Percentiles rank a stretch among this genome's conserved stretches.
phyloP scores from a whole-genome alignment of 2,888 invertebrate genomes.

The Nipponacmea schrenckii region DNA sequence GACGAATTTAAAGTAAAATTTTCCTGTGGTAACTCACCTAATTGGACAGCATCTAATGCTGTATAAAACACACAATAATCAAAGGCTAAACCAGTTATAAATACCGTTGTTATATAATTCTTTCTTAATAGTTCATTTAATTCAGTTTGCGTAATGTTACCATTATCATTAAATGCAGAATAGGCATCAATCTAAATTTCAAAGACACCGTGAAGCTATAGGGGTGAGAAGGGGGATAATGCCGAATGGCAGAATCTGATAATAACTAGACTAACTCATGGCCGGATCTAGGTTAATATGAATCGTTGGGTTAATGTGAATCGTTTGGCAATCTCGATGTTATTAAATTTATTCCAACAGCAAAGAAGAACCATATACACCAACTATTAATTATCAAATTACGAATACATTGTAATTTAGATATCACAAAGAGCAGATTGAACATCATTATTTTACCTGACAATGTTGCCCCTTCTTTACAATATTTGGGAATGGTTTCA shows the following conservation, averaged over 20 bases:
- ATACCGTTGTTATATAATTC: slow-evolving; percentile 40
- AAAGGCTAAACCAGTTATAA: slow-evolving; percentile 52
- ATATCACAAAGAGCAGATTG: too few species aligned
- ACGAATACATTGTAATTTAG: not conserved
- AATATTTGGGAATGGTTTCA: slow-evolving; percentile 37
- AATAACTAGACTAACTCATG: not conserved
- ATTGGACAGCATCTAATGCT: slow-evolving; percentile 43
- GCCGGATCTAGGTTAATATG: not conserved
- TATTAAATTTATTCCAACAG: not conserved
- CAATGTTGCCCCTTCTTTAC: slow-evolving; percentile 50
- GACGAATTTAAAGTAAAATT: too few species aligned
- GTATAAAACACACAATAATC: slow-evolving; percentile 61
- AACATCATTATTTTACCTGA: slow-evolving; percentile 35
- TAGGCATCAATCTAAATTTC: slow-evolving; percentile 50
- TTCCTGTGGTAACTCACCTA: slow-evolving; percentile 13
- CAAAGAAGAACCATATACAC: not conserved
- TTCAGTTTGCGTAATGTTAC: slow-evolving; percentile 46
- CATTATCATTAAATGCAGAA: slow-evolving; percentile 57
- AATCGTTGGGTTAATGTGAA: too few species aligned
- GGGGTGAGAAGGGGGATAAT: too few species aligned
- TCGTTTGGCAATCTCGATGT: too few species aligned
- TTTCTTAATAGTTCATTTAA: slow-evolving; percentile 37
- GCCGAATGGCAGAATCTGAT: not conserved
- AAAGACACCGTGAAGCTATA: not conserved
- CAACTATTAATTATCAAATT: not conserved